phyloP scores from a whole-genome alignment of 37 sponge, comb jelly and placozoan species.

The Bolinopsis microptera region DNA sequence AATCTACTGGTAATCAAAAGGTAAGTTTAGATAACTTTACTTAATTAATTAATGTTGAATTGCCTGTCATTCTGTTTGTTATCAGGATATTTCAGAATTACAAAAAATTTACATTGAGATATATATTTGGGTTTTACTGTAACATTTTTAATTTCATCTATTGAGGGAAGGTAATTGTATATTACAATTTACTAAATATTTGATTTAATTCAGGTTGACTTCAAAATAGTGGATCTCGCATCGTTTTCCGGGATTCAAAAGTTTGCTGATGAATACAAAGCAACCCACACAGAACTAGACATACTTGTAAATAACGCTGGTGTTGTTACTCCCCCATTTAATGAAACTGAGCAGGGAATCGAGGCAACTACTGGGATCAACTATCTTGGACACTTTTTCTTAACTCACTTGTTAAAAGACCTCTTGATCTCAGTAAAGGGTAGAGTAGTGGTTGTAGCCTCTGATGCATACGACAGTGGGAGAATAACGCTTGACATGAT shows the following conservation, averaged over 20 bases:
- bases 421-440: not conserved
- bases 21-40: too few relatives aligned
- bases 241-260: not conserved
- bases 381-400: constrained; percentile 26
- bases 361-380: constrained; percentile 32
- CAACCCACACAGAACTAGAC: not conserved
- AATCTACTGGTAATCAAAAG: not conserved
- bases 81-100: too few relatives aligned
- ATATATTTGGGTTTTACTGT: too few relatives aligned
- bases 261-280: constrained; percentile 14
- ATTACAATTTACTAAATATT: too few relatives aligned
- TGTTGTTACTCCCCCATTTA: not conserved
- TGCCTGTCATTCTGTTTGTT: too few relatives aligned
- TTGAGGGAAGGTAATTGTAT: too few relatives aligned
- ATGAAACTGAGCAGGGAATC: not conserved
- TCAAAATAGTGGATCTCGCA: constrained; percentile 8
- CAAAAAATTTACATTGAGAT: too few relatives aligned
- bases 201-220: constrained; percentile 11
- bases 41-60: too few relatives aligned
- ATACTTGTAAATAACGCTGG: constrained; percentile 37
- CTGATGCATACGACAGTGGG: not conserved
- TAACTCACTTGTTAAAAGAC: not conserved
- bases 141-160: too few relatives aligned
- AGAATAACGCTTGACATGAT: not conserved
- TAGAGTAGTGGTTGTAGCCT: constrained; percentile 5